phyloP scores from a whole-genome alignment of 1,140 invertebrate species.

The Drosophila neocordata region DNA sequence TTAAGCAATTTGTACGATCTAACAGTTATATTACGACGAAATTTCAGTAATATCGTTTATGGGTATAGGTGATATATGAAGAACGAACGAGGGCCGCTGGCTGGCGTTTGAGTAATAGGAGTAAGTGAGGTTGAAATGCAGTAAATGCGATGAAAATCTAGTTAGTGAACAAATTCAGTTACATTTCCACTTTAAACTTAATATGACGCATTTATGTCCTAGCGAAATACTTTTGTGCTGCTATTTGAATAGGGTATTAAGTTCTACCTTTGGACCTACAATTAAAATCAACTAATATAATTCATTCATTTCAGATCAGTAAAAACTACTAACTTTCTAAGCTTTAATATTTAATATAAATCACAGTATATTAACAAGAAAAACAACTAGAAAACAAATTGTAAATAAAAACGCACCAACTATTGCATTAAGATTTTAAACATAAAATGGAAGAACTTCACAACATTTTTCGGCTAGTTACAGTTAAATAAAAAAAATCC shows the following conservation, averaged over 20 bases:
- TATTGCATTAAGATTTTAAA: slow-evolving; percentile 78
- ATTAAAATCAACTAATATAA: slow-evolving; percentile 10
- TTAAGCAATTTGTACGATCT: no score
- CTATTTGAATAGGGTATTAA: background rate
- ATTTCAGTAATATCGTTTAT: no score
- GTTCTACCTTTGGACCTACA: slow-evolving; percentile 1
- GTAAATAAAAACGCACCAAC: slow-evolving; percentile 79
- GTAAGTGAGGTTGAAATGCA: no score
- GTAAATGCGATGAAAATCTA: no score
- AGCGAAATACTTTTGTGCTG: slow-evolving; percentile 31
- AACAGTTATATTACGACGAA: no score
- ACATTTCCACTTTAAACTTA: no score
- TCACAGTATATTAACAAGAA: slow-evolving; percentile 47
- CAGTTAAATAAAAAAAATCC: slow-evolving; percentile 63
- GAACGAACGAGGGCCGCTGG: no score
- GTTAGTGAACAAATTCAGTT: no score
- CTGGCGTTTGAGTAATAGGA: no score
- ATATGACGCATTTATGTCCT: no score
- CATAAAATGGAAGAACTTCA: slow-evolving; percentile 40
- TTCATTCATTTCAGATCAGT: slow-evolving; percentile 49
- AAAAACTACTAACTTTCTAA: slow-evolving; percentile 77
- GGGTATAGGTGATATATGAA: no score
- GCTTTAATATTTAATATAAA: slow-evolving; percentile 75
- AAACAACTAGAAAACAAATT: slow-evolving; percentile 57
- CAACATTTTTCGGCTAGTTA: slow-evolving; percentile 66